These are phyloP conservation scores for Petrosia ficiformis DNA, from an alignment of 37 sponge, comb jelly and placozoan genomes.

Conservation along the genomic window DNA sequence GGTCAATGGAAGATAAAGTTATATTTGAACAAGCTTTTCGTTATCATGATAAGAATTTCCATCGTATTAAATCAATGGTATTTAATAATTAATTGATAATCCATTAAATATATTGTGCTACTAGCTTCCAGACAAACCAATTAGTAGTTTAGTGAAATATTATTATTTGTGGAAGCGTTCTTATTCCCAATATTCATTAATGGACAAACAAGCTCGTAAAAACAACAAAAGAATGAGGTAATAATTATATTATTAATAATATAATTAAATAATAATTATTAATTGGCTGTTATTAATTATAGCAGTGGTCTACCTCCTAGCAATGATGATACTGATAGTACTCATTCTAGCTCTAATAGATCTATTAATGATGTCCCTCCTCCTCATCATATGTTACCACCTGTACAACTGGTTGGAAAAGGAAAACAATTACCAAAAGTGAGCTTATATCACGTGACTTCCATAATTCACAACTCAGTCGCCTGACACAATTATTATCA, in stretches of 20 bases:
- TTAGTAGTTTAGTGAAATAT: conserved; percentile 72
- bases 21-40: conserved; percentile 83
- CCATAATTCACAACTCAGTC: no score
- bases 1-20: conserved; percentile 84
- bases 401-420: conserved; percentile 18
- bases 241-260: background rate
- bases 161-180: conserved; percentile 86
- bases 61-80: conserved; percentile 72
- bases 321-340: conserved; percentile 53
- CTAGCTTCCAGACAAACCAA: conserved; percentile 76
- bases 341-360: conserved; percentile 14
- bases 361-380: conserved; percentile 24
- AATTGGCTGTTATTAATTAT: background rate
- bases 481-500: no score
- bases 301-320: conserved; percentile 34
- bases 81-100: background rate
- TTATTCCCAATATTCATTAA: conserved; percentile 51
- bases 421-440: conserved; percentile 63
- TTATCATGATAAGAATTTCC: conserved; percentile 83
- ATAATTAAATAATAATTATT: no score
- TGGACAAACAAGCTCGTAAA: conserved; percentile 68
- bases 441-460: background rate
- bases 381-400: conserved; percentile 5
- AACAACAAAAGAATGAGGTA: conserved; percentile 39
- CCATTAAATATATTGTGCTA: background rate